These are phyloP conservation scores for Atta cephalotes DNA, from an alignment of 1,140 invertebrate species.

Conservation along the genomic window DNA sequence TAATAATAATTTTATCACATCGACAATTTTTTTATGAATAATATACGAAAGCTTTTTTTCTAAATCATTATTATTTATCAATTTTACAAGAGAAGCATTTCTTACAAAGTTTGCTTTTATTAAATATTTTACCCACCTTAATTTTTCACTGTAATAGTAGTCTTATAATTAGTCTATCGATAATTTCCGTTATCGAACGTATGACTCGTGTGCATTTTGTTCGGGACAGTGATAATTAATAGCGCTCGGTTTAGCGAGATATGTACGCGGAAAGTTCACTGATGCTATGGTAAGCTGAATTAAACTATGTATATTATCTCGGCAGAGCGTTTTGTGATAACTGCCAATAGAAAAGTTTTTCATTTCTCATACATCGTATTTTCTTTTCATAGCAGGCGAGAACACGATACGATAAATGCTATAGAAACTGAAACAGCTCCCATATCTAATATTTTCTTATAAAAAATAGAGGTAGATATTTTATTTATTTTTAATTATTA, in stretches of 20 bases:
- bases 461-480: neutral
- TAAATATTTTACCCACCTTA: neutral
- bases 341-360: constrained; percentile 23
- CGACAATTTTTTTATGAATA: neutral
- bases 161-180: constrained; percentile 30
- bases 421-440: neutral
- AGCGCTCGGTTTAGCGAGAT: constrained; percentile 20
- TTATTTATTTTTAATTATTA: constrained; percentile 34
- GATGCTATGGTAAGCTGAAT: constrained; percentile 33
- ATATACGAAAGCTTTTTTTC: neutral
- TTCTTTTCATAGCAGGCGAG: neutral
- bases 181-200: constrained; percentile 37
- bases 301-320: constrained; percentile 48
- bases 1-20: neutral
- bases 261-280: constrained; percentile 18
- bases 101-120: neutral
- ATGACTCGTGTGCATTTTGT: constrained; percentile 43
- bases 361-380: neutral
- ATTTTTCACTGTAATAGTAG: neutral
- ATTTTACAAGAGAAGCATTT: neutral
- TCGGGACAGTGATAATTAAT: constrained; percentile 33
- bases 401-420: neutral
- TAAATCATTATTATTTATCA: neutral
- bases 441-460: neutral
- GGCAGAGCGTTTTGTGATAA: neutral